Base-by-base conservation (phyloP, 2,888 invertebrate species). In the Agrochola macilenta region DNA sequence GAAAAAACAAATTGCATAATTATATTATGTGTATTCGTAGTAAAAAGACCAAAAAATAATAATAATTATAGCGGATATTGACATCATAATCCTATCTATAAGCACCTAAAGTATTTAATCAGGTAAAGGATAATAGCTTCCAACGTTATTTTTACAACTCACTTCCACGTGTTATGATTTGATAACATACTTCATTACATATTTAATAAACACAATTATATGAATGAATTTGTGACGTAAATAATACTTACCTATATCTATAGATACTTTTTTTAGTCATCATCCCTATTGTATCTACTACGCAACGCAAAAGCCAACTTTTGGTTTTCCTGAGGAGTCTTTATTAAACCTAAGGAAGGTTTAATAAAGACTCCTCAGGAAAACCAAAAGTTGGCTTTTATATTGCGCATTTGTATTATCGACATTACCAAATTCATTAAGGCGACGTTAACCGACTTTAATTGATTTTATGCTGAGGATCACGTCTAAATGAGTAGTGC, bases 51-150 rank as follows among this genome's bases (percentile, higher is more conserved):
- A 2, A 49, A 54, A 35, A 7, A 35, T 52, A 23, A 23, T 4
- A 49, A 43, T 30, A 57, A 17, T 2, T 14, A 54, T 14, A 74
- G 0, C 7, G 35, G 75, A 74, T 85, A 57, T 68, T 68, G 66
- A 63, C 58, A 60, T 85, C 70, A 81, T 64, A 68, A 85, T 82
- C n/a, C 26, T 20, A 43, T 43, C 43, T 43, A 43, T 43, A 43
- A 43, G 43, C 43, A 43, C 14, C 35, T 52, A 66, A 65, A 46
- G n/a, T 69, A 69, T 77, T 77, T 86, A 68, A 86, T 83, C 86
- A 61, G 61, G 46, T 46, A 57, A 14, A 58, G 54, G 63, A 73
- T 86, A 60, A 63, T 68, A 14, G 30, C n/a, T 73, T 63, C 57
- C 20, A 20, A 39, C 35, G 54, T 30, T 63, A 60, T 73, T 77